These are phyloP conservation scores for Erebia epiphron DNA, from an alignment of 2,888 invertebrate species.

Conservation along the genomic window DNA sequence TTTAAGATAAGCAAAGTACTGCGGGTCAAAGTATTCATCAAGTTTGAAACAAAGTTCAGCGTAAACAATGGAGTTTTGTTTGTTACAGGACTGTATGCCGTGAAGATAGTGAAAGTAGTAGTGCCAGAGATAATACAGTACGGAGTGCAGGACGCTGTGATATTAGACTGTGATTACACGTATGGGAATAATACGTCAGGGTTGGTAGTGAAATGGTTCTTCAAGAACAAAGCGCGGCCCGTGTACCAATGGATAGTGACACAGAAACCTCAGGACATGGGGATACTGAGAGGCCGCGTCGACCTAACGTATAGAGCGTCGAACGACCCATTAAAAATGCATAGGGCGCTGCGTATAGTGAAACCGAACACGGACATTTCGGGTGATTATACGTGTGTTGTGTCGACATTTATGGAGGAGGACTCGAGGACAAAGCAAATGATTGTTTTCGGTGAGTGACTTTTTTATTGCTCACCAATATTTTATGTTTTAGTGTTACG, in stretches of 20 bases:
- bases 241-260: slow-evolving; percentile 92
- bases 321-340: slow-evolving; percentile 85
- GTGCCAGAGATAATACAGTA: slow-evolving; percentile 85
- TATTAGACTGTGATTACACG: slow-evolving; percentile 89
- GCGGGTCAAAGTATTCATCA: slow-evolving; percentile 25
- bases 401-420: slow-evolving; percentile 87
- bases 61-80: slow-evolving; percentile 45
- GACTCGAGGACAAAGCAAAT: slow-evolving; percentile 85
- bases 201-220: slow-evolving; percentile 90
- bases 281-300: slow-evolving; percentile 78
- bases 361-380: slow-evolving; percentile 88
- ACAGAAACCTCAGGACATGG: slow-evolving; percentile 85
- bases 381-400: slow-evolving; percentile 89
- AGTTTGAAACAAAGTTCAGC: slow-evolving; percentile 29
- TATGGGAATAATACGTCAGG: slow-evolving; percentile 85
- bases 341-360: slow-evolving; percentile 88
- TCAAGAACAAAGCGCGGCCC: slow-evolving; percentile 85
- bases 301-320: slow-evolving; percentile 87
- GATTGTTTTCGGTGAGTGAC: slow-evolving; percentile 86
- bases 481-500: slow-evolving; percentile 25
- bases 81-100: slow-evolving; percentile 81
- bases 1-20: slow-evolving; percentile 24
- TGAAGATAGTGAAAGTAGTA: slow-evolving; percentile 84
- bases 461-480: slow-evolving; percentile 31
- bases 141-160: slow-evolving; percentile 83